phyloP scores from a whole-genome alignment of 2,113 vertebrate genomes.

The Oceanites oceanicus region DNA sequence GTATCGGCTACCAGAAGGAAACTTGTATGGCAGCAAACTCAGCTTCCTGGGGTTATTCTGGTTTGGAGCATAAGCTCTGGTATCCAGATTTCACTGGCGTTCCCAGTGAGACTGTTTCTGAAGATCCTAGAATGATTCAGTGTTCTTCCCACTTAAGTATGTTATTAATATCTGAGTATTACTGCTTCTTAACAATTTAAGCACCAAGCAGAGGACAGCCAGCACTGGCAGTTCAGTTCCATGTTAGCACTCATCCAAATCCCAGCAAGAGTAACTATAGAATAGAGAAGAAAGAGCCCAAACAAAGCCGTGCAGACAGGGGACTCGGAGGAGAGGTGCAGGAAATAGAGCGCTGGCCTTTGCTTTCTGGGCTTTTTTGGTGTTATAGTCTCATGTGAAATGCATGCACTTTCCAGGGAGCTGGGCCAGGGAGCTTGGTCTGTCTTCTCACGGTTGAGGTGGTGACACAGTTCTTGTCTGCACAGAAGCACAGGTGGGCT shows the following conservation, averaged over 20 bases:
- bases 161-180: background rate
- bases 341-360: background rate
- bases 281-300: background rate
- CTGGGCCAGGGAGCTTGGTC: background rate
- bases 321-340: background rate
- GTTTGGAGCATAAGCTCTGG: background rate
- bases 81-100: background rate
- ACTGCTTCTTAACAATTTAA: background rate
- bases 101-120: background rate
- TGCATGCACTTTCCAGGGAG: background rate
- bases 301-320: background rate
- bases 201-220: background rate
- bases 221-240: background rate
- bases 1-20: background rate
- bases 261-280: background rate
- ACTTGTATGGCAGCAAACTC: background rate
- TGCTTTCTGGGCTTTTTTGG: background rate
- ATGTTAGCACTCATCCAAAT: background rate
- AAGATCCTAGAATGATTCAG: background rate
- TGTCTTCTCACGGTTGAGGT: background rate
- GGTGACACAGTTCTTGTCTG: background rate
- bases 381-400: background rate
- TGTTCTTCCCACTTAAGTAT: background rate
- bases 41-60: background rate
- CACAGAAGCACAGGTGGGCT: background rate